Evolutionary conservation across 2,888 invertebrate genomes (phyloP).

Genomic region (Hofmannophila pseudospretella): DNA sequence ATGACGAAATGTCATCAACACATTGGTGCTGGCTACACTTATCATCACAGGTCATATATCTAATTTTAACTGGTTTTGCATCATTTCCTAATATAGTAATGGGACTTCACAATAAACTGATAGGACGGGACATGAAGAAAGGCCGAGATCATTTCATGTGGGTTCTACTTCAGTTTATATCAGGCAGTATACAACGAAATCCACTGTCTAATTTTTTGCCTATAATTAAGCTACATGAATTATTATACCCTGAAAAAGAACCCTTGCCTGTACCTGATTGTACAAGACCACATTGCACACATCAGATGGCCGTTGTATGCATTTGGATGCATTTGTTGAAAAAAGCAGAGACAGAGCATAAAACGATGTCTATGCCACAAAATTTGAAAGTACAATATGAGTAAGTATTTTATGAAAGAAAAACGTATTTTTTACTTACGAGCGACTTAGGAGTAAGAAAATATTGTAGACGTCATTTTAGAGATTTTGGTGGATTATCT

Average conservation of each 20-base stretch:
- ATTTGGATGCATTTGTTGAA: conserved; percentile 98
- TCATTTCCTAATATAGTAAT: conserved; percentile 95
- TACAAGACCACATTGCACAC: conserved; percentile 89
- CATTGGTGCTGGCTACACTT: conserved; percentile 96
- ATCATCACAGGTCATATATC: conserved; percentile 95
- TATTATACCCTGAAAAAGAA: conserved; percentile 95
- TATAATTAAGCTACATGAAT: conserved; percentile 92
- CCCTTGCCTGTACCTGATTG: conserved; percentile 93
- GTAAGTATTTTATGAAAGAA: conserved; percentile 59
- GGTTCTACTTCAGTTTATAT: conserved; percentile 97
- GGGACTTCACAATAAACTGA: conserved; percentile 90
- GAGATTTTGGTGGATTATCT: too few species aligned
- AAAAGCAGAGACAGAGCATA: conserved; percentile 93
- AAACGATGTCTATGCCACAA: conserved; percentile 88
- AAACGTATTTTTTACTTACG: too few species aligned
- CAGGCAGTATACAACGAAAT: conserved; percentile 96
- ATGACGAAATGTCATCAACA: conserved; percentile 80
- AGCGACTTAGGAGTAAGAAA: too few species aligned
- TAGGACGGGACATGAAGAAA: conserved; percentile 88
- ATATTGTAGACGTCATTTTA: not conserved
- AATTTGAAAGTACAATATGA: conserved; percentile 90
- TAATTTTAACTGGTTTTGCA: conserved; percentile 95
- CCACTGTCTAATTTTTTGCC: conserved; percentile 92
- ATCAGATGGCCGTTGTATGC: conserved; percentile 95
- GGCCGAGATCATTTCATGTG: conserved; percentile 99